phyloP scores from a whole-genome alignment of 1,140 invertebrate species.

The Lamellibrachia luymesi region DNA sequence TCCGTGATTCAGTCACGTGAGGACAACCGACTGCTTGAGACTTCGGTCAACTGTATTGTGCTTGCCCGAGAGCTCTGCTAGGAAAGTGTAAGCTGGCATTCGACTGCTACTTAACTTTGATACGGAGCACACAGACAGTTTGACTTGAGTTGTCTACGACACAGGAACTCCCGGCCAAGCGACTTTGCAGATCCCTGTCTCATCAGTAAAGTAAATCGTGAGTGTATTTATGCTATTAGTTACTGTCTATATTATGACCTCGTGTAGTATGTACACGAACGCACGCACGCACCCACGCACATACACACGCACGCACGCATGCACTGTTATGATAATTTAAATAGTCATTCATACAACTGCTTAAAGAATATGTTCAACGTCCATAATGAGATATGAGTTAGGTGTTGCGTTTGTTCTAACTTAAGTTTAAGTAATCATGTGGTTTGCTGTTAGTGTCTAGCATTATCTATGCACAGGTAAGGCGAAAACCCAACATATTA shows the following conservation, averaged over 20 bases:
- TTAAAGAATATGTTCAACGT: too few relatives aligned
- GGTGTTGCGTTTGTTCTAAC: too few relatives aligned
- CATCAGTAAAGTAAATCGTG: not conserved
- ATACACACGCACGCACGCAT: too few relatives aligned
- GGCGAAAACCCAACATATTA: too few relatives aligned
- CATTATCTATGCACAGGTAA: too few relatives aligned
- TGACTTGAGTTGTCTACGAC: not conserved
- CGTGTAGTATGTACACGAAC: not conserved
- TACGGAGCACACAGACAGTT: not conserved
- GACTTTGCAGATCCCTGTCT: not conserved
- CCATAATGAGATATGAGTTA: too few relatives aligned
- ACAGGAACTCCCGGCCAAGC: not conserved
- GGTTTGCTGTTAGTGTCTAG: too few relatives aligned
- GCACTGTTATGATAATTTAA: too few relatives aligned
- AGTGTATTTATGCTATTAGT: not conserved
- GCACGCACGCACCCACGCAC: too few relatives aligned
- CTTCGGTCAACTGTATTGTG: not conserved
- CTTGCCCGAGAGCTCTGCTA: not conserved
- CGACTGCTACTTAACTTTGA: not conserved
- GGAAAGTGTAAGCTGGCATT: not conserved
- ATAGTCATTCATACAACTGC: too few relatives aligned
- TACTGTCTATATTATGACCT: not conserved
- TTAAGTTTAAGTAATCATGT: too few relatives aligned
- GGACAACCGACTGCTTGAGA: not conserved
- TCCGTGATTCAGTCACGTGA: not conserved